Base-by-base conservation (phyloP, 2,888 invertebrate species). In the Ypsolopha scabrella region DNA sequence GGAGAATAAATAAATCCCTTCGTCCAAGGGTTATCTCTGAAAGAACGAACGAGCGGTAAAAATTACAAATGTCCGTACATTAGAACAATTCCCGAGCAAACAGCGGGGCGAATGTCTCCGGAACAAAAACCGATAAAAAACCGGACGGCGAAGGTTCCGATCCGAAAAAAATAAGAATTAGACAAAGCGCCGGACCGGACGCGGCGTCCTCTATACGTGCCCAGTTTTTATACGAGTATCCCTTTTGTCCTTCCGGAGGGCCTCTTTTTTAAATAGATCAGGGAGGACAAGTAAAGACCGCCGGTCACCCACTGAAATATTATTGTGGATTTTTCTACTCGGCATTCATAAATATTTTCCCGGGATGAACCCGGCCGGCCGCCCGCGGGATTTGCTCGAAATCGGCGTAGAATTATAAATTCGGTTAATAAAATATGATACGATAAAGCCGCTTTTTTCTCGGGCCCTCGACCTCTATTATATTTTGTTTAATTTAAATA, bases 401-500 rank as follows among this genome's bases (percentile, higher is more conserved):
- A 39, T 81, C 81, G 79, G 74, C 77, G 80, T 70, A 74, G 82
- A 82, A 86, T 86, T 83, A 86, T 82, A 80, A 86, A 85, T 85
- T 82, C 82, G 78, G 76, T 83, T 83, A 83, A 83, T 85, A 85
- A 86, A 85, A 86, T 83, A 85, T 85, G 80, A 82, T 80, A 81
- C 79, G 85, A 85, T 83, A 85, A 82, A 80, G 76, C 81, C 75
- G 79, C 74, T 69, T 74, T 74, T 75, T 80, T 75, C 52, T 68
- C 72, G 58, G 69, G 67, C 62, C 54, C 63, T 75, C 71, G 76
- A 77, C 82, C 80, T 81, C 81, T 83, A 85, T 85, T 85, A 83
- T 86, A 83, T 85, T 85, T 80, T 85, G 83, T 85, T 83, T 83
- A 86, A 85, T 85, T 86, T 83, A 85, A 85, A 85, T 83, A 83